Percentiles rank a stretch among this genome's conserved stretches.
Conservation (phyloP, 2,797 vertebrate genomes). For the Schizopygopsis malacanthus region DNA sequence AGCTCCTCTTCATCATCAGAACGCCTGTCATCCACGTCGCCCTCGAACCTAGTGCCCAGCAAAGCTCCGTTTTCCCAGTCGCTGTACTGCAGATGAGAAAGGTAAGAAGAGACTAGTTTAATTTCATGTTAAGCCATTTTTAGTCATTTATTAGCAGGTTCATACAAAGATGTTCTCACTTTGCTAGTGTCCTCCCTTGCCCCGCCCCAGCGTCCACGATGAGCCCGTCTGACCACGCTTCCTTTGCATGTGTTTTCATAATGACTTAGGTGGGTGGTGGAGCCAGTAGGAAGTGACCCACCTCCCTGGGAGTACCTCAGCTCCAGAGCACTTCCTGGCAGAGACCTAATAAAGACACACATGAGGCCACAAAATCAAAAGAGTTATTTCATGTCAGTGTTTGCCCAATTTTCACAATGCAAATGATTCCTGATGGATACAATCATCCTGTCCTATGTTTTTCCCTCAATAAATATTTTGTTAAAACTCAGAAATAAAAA, state of each 20-base stretch:
- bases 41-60: conserved; percentile 73
- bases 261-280: conserved; percentile 82
- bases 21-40: conserved; percentile 74
- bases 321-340: conserved; percentile 90
- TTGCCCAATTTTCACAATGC: neutral
- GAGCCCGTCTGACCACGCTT: conserved; percentile 79
- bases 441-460: neutral
- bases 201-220: conserved; percentile 85
- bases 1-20: conserved; percentile 84
- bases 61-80: conserved; percentile 82
- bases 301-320: conserved; percentile 86
- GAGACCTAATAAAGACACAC: conserved; percentile 75
- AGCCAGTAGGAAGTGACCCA: conserved; percentile 77
- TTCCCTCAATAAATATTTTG: neutral
- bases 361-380: neutral
- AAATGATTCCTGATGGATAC: neutral
- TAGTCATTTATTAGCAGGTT: neutral
- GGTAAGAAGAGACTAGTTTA: neutral
- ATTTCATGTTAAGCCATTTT: neutral
- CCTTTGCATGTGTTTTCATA: conserved; percentile 80
- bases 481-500: neutral
- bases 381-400: neutral
- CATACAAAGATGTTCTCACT: conserved; percentile 69
- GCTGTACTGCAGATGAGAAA: conserved; percentile 70
- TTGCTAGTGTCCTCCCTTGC: conserved; percentile 85